phyloP scores from a whole-genome alignment of 2,113 vertebrate species.

The Gallinago paraguaiae region DNA sequence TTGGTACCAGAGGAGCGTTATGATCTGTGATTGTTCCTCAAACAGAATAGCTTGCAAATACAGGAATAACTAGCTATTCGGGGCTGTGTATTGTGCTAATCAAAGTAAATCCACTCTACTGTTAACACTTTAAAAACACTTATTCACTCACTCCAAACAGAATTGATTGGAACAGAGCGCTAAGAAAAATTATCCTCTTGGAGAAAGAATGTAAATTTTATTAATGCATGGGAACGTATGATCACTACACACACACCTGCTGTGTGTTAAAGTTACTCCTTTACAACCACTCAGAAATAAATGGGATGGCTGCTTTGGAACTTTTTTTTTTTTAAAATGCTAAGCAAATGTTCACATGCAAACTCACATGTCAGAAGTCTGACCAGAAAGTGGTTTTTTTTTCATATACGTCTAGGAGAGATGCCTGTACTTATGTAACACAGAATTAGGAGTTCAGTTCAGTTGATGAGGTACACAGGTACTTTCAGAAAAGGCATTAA shows the following conservation, averaged over 20 bases:
- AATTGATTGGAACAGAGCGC: not conserved
- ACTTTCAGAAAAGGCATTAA: not conserved
- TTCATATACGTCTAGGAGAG: not conserved
- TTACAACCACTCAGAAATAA: not conserved
- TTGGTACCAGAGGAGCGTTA: not conserved
- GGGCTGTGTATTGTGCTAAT: not conserved
- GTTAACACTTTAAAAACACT: not conserved
- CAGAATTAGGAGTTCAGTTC: not conserved
- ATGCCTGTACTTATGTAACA: not conserved
- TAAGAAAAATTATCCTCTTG: not conserved
- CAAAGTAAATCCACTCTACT: not conserved
- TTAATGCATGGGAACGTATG: not conserved
- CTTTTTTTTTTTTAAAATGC: not conserved
- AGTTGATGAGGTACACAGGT: not conserved
- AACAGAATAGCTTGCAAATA: not conserved
- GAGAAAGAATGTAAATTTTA: not conserved
- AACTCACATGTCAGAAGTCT: not conserved
- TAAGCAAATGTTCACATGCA: not conserved
- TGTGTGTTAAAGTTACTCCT: not conserved
- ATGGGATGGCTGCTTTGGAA: not conserved
- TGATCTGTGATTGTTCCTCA: not conserved
- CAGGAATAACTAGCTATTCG: not conserved
- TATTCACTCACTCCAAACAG: not conserved
- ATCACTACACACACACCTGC: not conserved
- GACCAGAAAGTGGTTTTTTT: not conserved